Evolutionary conservation across 2,888 invertebrate species (phyloP).

Genomic region (Tyria jacobaeae): DNA sequence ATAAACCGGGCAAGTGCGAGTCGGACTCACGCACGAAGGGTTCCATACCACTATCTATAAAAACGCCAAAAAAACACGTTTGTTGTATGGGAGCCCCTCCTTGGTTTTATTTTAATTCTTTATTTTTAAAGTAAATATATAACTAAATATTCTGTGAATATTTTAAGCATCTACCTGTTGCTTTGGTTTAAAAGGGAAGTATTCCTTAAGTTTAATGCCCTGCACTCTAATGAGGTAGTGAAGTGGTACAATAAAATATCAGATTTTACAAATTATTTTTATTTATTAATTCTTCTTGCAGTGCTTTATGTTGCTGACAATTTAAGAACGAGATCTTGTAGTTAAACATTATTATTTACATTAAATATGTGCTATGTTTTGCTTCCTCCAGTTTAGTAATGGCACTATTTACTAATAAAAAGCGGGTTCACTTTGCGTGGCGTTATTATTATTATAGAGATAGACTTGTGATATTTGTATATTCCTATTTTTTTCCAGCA

Average conservation of each 20-base stretch:
- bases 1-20: too few relatives aligned
- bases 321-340: conserved; percentile 76
- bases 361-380: conserved; percentile 55
- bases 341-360: conserved; percentile 69
- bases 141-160: too few relatives aligned
- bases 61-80: too few relatives aligned
- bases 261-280: conserved; percentile 63
- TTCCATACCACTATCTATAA: too few relatives aligned
- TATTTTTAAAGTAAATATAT: too few relatives aligned
- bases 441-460: conserved; percentile 35
- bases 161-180: too few relatives aligned
- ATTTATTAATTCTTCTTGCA: conserved; percentile 78
- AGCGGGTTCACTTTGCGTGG: conserved; percentile 42
- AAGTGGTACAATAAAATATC: conserved; percentile 52
- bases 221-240: too few relatives aligned
- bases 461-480: conserved; percentile 40
- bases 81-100: too few relatives aligned
- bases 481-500: conserved; percentile 32
- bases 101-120: too few relatives aligned
- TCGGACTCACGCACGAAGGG: too few relatives aligned
- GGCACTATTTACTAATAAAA: conserved; percentile 65
- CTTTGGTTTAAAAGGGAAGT: too few relatives aligned
- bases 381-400: conserved; percentile 58
- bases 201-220: too few relatives aligned
- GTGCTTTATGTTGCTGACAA: conserved; percentile 77